Evolutionary conservation across 1,140 invertebrate species (phyloP).

Genomic region (Cydia fagiglandana): DNA sequence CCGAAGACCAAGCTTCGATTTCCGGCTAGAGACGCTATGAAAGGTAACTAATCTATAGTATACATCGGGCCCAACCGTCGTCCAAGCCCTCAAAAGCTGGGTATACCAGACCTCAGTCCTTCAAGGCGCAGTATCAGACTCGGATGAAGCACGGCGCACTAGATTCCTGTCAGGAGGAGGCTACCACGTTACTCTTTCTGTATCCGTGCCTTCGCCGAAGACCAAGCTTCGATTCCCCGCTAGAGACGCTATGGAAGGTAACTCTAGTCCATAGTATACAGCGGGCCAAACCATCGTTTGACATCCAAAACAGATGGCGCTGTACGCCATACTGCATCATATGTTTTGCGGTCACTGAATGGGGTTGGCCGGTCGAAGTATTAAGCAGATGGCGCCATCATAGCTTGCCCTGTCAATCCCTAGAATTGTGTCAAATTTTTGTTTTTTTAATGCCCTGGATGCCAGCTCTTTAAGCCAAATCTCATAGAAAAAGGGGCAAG

Average conservation of each 20-base stretch:
- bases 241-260: constrained; percentile 61
- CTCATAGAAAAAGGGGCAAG: too few relatives aligned
- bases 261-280: too few relatives aligned
- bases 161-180: constrained; percentile 59
- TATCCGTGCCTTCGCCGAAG: constrained; percentile 67
- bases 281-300: too few relatives aligned
- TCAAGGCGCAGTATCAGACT: constrained; percentile 49
- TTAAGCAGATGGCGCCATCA: too few relatives aligned
- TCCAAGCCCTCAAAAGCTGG: constrained; percentile 55
- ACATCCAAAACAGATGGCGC: too few relatives aligned
- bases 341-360: too few relatives aligned
- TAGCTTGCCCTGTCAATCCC: too few relatives aligned
- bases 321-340: too few relatives aligned
- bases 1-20: constrained; percentile 60
- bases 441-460: too few relatives aligned
- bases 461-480: too few relatives aligned
- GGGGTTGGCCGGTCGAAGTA: too few relatives aligned
- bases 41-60: constrained; percentile 43
- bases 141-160: constrained; percentile 56
- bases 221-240: constrained; percentile 57
- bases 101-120: constrained; percentile 61
- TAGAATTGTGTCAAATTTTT: too few relatives aligned
- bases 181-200: constrained; percentile 68
- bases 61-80: constrained; percentile 34
- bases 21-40: constrained; percentile 57